phyloP scores from a whole-genome alignment of 1,140 invertebrate species.

The Eumaeus atala region DNA sequence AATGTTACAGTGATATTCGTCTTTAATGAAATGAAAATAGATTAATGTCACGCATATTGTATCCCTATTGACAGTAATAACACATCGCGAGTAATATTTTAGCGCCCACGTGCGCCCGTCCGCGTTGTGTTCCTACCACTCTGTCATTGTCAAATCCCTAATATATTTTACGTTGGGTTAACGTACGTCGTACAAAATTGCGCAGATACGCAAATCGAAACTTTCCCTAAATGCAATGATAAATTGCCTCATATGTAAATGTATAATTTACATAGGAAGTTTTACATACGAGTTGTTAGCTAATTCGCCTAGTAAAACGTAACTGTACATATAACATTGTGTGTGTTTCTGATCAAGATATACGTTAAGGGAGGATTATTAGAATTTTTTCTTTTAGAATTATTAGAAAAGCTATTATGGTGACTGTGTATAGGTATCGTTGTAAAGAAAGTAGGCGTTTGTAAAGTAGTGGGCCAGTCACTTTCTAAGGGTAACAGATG shows the following conservation, averaged over 20 bases:
- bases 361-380: too few relatives aligned
- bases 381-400: too few relatives aligned
- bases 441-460: too few relatives aligned
- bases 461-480: too few relatives aligned
- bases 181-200: constrained; percentile 20
- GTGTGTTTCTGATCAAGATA: not conserved
- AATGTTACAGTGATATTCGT: not conserved
- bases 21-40: constrained; percentile 1
- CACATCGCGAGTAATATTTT: constrained; percentile 12
- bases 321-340: too few relatives aligned
- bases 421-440: too few relatives aligned
- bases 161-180: constrained; percentile 22
- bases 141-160: constrained; percentile 31
- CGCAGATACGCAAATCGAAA: constrained; percentile 18
- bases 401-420: too few relatives aligned
- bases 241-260: not conserved
- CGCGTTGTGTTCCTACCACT: constrained; percentile 26
- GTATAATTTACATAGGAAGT: too few relatives aligned
- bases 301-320: too few relatives aligned
- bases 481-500: too few relatives aligned
- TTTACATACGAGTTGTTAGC: too few relatives aligned
- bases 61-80: constrained; percentile 12
- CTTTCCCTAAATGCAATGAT: not conserved
- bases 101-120: constrained; percentile 19
- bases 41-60: not conserved